Conservation (phyloP, 1,140 invertebrate species). For the Diprion similis region DNA sequence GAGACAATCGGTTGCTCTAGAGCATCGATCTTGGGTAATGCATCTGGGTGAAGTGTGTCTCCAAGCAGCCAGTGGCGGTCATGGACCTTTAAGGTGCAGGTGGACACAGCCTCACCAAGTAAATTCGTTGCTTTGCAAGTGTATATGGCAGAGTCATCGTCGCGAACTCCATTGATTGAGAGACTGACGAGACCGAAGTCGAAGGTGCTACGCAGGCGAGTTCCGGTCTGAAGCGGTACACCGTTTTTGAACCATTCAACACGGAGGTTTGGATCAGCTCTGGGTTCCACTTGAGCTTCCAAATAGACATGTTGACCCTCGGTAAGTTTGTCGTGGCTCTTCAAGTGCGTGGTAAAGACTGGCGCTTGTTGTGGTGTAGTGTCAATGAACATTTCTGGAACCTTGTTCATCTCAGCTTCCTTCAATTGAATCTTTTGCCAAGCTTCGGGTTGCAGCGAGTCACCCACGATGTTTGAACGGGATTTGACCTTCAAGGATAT, state of each 20-base stretch:
- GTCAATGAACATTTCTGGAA: constrained; percentile 85
- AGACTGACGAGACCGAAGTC: constrained; percentile 94
- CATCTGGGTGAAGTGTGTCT: constrained; percentile 90
- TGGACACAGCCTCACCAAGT: constrained; percentile 90
- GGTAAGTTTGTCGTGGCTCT: constrained; percentile 83
- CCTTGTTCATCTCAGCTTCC: constrained; percentile 87
- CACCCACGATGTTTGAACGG: constrained; percentile 78
- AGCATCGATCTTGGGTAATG: constrained; percentile 83
- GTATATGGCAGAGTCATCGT: constrained; percentile 93
- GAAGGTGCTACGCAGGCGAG: constrained; percentile 86
- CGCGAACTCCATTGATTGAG: constrained; percentile 84
- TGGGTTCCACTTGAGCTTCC: constrained; percentile 95
- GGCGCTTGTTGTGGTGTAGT: constrained; percentile 83
- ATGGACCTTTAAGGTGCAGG: constrained; percentile 88
- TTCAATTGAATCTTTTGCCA: constrained; percentile 90
- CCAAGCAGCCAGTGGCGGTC: constrained; percentile 86
- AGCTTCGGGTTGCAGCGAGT: constrained; percentile 83
- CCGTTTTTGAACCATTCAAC: constrained; percentile 96
- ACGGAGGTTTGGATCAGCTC: constrained; percentile 90
- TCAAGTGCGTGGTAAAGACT: constrained; percentile 89
- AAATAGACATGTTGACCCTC: constrained; percentile 92
- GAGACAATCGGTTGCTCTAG: constrained; percentile 80
- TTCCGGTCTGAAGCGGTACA: constrained; percentile 81
- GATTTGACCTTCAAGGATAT: constrained; percentile 87
- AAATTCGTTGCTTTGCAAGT: constrained; percentile 92